phyloP scores from a whole-genome alignment of 2,113 vertebrate genomes.

The Hiodon alosoides region DNA sequence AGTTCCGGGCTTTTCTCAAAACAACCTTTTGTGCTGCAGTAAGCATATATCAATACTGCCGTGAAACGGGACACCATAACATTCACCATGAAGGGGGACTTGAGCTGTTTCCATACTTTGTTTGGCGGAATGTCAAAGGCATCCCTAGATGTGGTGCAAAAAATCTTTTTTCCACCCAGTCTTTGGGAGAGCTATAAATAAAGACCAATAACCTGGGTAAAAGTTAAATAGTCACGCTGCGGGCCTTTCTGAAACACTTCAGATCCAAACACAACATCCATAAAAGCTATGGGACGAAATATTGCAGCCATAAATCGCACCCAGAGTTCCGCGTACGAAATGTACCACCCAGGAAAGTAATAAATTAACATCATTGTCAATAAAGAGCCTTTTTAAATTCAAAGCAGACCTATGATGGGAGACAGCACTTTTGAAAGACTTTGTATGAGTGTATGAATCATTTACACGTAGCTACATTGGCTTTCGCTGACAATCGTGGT shows the following conservation, averaged over 20 bases:
- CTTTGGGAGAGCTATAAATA: neutral
- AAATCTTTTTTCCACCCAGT: constrained; percentile 3
- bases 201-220: neutral
- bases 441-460: too few relatives aligned
- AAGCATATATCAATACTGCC: constrained; percentile 32
- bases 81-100: neutral
- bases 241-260: neutral
- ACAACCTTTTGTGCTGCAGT: constrained; percentile 36
- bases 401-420: too few relatives aligned
- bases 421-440: too few relatives aligned
- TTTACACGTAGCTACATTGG: too few relatives aligned
- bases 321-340: too few relatives aligned
- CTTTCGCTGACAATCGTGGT: too few relatives aligned
- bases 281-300: too few relatives aligned
- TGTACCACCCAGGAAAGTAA: too few relatives aligned
- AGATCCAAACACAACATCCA: neutral
- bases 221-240: neutral
- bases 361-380: too few relatives aligned
- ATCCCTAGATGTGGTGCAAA: neutral
- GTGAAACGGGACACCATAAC: constrained; percentile 31
- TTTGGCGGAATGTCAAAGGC: neutral
- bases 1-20: constrained; percentile 23
- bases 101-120: neutral
- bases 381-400: too few relatives aligned
- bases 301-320: too few relatives aligned